Percentiles rank a stretch among this genome's conserved stretches.
Evolutionary conservation across 2,888 invertebrate species (phyloP).

Genomic region (Pristionchus arcanus): DNA sequence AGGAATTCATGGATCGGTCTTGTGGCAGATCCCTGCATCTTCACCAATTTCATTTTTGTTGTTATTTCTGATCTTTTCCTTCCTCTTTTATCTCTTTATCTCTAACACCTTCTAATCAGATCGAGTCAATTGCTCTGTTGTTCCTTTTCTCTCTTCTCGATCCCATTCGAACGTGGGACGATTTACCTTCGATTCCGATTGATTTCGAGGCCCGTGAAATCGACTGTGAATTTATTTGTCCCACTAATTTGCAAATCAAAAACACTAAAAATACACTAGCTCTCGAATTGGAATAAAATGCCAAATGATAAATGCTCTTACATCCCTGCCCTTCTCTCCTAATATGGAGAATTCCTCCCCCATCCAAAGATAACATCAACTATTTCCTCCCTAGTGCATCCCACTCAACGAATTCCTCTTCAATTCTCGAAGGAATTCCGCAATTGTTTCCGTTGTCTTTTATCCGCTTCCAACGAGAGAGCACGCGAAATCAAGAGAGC

Average conservation of each 20-base stretch:
- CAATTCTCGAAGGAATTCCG: conserved; percentile 20
- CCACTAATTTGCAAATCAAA: no score
- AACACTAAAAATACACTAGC: no score
- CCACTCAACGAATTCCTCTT: conserved; percentile 14
- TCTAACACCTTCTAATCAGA: background rate
- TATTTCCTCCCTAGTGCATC: background rate
- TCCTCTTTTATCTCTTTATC: background rate
- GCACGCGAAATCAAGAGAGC: background rate
- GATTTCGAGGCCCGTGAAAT: no score
- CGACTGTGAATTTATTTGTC: no score
- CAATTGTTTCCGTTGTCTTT: conserved; percentile 44
- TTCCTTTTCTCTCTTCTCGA: background rate
- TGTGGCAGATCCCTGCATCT: background rate
- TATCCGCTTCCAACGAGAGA: background rate
- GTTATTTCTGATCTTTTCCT: background rate
- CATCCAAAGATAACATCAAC: background rate
- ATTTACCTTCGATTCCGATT: background rate
- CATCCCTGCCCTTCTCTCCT: background rate
- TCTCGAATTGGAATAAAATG: no score
- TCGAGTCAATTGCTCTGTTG: conserved; percentile 3
- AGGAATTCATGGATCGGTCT: background rate
- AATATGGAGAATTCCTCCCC: background rate
- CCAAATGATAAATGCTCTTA: no score
- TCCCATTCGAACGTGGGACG: background rate
- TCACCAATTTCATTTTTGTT: background rate